These are phyloP conservation scores for Pipistrellus kuhlii DNA, from an alignment of 2,797 vertebrate species.

Conservation along the genomic window DNA sequence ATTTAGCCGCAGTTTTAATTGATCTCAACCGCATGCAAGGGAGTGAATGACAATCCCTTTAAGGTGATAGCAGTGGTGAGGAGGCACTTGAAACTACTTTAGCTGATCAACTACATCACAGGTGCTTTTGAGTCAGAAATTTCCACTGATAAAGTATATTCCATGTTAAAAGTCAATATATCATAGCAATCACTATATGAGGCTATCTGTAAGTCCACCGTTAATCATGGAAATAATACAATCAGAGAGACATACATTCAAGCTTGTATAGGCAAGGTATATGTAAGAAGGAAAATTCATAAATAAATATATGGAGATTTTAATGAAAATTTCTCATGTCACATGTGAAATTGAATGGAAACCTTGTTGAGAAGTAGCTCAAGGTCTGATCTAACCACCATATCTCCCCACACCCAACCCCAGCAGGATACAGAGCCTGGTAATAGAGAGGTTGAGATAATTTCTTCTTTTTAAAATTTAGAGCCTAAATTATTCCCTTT, in stretches of 20 bases:
- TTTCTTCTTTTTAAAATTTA: not conserved
- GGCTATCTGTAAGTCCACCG: not conserved
- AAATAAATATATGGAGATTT: conserved; percentile 11
- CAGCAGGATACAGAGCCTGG: not conserved
- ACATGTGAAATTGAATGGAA: not conserved
- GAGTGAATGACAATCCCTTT: not conserved
- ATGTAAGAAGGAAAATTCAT: conserved; percentile 10
- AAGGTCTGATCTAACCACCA: not conserved
- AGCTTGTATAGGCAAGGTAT: not conserved
- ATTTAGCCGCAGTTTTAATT: conserved; percentile 13
- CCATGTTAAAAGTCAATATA: not conserved
- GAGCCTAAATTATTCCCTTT: not conserved
- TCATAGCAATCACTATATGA: not conserved
- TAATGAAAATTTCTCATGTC: not conserved
- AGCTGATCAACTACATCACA: not conserved
- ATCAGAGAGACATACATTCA: not conserved
- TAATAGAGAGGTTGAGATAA: not conserved
- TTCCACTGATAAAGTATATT: not conserved
- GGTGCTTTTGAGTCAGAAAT: not conserved
- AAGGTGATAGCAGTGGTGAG: not conserved
- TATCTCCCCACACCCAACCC: not conserved
- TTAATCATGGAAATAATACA: conserved; percentile 9
- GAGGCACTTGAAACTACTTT: not conserved
- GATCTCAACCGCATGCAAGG: not conserved
- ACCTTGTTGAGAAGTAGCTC: not conserved